phyloP scores from a whole-genome alignment of 2,888 invertebrate genomes.

The Acleris emargana region DNA sequence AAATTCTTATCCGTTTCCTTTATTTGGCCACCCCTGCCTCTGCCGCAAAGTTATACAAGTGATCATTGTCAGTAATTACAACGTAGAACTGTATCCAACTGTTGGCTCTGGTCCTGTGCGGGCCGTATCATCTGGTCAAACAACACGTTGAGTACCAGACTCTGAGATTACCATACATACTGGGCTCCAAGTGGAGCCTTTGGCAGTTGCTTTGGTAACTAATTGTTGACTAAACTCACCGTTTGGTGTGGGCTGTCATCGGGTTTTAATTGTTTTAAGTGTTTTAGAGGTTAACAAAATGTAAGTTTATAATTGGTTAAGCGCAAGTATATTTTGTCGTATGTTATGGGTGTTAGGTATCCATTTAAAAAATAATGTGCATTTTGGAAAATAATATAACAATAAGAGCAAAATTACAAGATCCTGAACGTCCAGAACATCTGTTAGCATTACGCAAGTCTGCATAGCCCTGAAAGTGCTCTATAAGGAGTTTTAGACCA shows the following conservation, averaged over 20 bases:
- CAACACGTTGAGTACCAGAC: slow-evolving; percentile 23
- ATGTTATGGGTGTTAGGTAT: no score
- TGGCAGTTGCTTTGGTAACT: background rate
- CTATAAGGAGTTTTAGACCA: no score
- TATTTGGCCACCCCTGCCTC: slow-evolving; percentile 49
- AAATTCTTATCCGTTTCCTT: background rate
- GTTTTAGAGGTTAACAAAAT: background rate
- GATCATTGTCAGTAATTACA: slow-evolving; percentile 57
- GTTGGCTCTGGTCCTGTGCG: slow-evolving; percentile 33
- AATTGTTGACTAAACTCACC: slow-evolving; percentile 3
- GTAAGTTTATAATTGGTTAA: background rate
- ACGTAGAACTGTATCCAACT: slow-evolving; percentile 46
- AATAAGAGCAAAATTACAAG: no score
- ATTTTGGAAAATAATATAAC: no score
- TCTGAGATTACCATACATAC: background rate
- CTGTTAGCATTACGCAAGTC: no score
- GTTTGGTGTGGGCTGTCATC: background rate
- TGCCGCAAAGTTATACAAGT: slow-evolving; percentile 52
- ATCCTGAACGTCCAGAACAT: no score
- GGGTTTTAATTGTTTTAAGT: slow-evolving; percentile 1
- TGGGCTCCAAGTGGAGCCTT: no score
- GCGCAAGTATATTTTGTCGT: no score
- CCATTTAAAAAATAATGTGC: no score
- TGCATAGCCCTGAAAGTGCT: no score
- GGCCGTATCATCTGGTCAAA: slow-evolving; percentile 32